Evolutionary conservation across 2,797 vertebrate species (phyloP).

Genomic region (Sebastes paucispinis): DNA sequence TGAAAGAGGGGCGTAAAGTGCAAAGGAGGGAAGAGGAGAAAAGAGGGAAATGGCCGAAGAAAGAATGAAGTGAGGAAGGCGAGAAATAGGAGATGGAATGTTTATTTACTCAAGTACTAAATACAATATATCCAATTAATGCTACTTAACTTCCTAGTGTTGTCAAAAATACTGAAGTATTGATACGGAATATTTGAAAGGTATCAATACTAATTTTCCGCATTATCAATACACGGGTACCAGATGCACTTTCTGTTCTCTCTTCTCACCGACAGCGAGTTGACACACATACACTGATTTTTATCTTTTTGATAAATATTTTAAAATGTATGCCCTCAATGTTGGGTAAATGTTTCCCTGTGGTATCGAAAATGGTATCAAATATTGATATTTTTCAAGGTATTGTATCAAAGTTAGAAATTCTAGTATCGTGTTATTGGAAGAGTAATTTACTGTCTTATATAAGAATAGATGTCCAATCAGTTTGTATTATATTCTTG

Average conservation of each 20-base stretch:
- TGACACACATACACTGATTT: background rate
- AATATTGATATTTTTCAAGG: no score
- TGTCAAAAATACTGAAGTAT: background rate
- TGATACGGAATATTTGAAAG: background rate
- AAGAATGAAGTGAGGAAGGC: background rate
- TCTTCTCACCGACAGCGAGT: no score
- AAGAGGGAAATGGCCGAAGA: slow-evolving; percentile 32
- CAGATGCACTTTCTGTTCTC: no score
- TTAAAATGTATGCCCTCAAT: background rate
- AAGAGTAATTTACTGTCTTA: background rate
- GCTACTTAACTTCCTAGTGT: background rate
- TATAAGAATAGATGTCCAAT: background rate
- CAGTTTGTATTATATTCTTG: background rate
- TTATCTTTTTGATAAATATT: background rate
- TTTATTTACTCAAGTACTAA: background rate
- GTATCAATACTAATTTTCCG: background rate
- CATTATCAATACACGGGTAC: no score
- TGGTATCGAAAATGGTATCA: background rate
- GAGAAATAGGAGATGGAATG: background rate
- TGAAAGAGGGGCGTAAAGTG: slow-evolving; percentile 52
- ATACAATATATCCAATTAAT: background rate
- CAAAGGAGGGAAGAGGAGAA: slow-evolving; percentile 46
- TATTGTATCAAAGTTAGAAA: background rate
- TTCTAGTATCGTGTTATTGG: background rate
- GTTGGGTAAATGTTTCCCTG: accelerated